Conservation (phyloP, 2,888 invertebrate genomes). For the Acanthosepion lycidas region DNA sequence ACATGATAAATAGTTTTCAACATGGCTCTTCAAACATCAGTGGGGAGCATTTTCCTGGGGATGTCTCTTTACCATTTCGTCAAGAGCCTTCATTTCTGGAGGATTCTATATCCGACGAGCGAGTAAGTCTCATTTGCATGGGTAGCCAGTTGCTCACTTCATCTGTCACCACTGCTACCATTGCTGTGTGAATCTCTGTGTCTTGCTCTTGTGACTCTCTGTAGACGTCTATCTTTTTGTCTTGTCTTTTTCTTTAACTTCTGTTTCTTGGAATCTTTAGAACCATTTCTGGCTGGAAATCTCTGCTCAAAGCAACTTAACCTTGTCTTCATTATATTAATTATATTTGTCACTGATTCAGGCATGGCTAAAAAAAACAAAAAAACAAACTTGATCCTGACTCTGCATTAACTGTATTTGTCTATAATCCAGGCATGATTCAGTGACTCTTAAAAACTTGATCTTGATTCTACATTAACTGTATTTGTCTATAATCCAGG, state of each 20-base stretch:
- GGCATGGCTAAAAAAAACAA: too few species aligned
- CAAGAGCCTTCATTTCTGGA: not conserved
- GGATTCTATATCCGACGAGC: slow-evolving; percentile 1
- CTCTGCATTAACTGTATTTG: too few species aligned
- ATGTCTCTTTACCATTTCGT: slow-evolving; percentile 34
- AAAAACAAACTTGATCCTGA: too few species aligned
- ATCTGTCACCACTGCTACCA: not conserved
- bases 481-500: too few species aligned
- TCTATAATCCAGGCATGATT: too few species aligned
- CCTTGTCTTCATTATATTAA: too few species aligned
- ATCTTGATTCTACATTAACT: too few species aligned
- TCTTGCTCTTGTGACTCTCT: not conserved
- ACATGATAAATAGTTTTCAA: slow-evolving; percentile 1
- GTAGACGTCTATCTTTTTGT: not conserved
- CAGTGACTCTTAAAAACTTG: too few species aligned
- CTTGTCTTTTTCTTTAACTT: not conserved
- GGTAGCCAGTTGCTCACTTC: not conserved
- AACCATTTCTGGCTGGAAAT: not conserved
- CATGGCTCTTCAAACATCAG: not conserved
- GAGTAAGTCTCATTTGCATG: slow-evolving; percentile 38
- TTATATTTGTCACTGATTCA: too few species aligned
- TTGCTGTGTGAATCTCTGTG: not conserved
- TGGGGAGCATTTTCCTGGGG: slow-evolving; percentile 41
- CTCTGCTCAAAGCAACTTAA: not conserved
- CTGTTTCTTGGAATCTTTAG: not conserved